Evolutionary conservation across 2,113 vertebrate species (phyloP).

Genomic region (Sisor rabdophorus): DNA sequence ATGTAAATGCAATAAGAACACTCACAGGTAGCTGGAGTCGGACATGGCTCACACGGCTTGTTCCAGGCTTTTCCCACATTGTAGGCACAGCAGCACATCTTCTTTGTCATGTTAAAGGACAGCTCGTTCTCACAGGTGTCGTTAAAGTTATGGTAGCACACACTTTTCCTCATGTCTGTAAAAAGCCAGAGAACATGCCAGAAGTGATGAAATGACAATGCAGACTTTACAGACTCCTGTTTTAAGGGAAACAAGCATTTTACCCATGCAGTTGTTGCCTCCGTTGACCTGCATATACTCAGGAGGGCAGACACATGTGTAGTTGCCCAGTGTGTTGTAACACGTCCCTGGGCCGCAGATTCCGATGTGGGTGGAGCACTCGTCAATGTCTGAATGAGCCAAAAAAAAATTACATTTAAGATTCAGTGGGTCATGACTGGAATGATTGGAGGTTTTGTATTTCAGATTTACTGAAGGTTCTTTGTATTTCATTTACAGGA

Average conservation of each 20-base stretch:
- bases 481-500: not conserved
- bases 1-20: too few species aligned
- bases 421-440: not conserved
- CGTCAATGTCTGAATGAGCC: slow-evolving; percentile 79
- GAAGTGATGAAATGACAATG: not conserved
- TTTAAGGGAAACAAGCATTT: slow-evolving; percentile 20
- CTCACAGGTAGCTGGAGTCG: slow-evolving; percentile 83
- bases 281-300: slow-evolving; percentile 94
- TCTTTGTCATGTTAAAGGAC: slow-evolving; percentile 90
- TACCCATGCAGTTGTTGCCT: slow-evolving; percentile 92
- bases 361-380: slow-evolving; percentile 80
- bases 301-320: slow-evolving; percentile 87
- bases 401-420: not conserved
- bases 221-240: not conserved
- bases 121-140: slow-evolving; percentile 88
- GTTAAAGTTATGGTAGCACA: slow-evolving; percentile 87
- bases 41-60: slow-evolving; percentile 88
- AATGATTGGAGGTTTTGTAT: not conserved
- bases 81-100: slow-evolving; percentile 94
- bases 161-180: slow-evolving; percentile 84
- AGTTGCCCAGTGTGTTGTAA: slow-evolving; percentile 92
- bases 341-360: slow-evolving; percentile 90
- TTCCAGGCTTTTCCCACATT: slow-evolving; percentile 93
- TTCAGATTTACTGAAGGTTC: not conserved
- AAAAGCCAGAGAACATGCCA: not conserved